Percentiles rank a stretch among this genome's conserved stretches.
These are phyloP conservation scores for Brachionus paranguensis DNA, from an alignment of 1,140 invertebrate genomes.

Conservation along the genomic window DNA sequence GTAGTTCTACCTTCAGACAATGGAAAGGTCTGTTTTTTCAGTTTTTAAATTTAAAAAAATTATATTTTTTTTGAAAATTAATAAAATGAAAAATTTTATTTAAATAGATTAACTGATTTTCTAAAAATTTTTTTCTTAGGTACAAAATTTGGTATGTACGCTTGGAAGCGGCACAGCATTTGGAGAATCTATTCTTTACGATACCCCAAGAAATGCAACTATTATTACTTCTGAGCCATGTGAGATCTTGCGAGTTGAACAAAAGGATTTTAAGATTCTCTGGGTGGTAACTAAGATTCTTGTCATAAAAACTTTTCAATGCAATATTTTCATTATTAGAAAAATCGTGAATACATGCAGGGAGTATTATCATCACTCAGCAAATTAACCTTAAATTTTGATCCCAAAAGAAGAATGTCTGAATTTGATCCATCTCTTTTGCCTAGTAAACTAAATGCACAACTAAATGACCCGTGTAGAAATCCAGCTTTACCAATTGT, in stretches of 20 bases:
- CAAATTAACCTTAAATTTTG: slow-evolving; percentile 42
- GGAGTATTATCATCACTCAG: slow-evolving; percentile 49
- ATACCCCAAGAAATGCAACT: slow-evolving; percentile 66
- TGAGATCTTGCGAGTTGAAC: slow-evolving; percentile 68
- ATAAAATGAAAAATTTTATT: slow-evolving; percentile 21
- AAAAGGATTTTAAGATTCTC: slow-evolving; percentile 68
- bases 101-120: not conserved
- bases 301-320: not conserved
- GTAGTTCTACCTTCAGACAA: slow-evolving; percentile 60
- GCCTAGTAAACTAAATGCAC: not conserved
- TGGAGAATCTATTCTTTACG: slow-evolving; percentile 68
- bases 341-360: slow-evolving; percentile 52
- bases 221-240: slow-evolving; percentile 69
- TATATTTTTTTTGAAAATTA: slow-evolving; percentile 55
- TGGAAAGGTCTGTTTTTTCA: slow-evolving; percentile 43
- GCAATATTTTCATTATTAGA: slow-evolving; percentile 44
- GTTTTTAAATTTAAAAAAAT: not conserved
- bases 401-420: slow-evolving; percentile 32
- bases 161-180: slow-evolving; percentile 70
- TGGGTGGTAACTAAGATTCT: slow-evolving; percentile 63
- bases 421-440: slow-evolving; percentile 39
- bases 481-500: slow-evolving; percentile 40
- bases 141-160: slow-evolving; percentile 63
- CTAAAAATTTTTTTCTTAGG: slow-evolving; percentile 53
- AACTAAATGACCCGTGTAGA: slow-evolving; percentile 16